Evolutionary conservation across 2,888 invertebrate genomes (phyloP).

Genomic region (Eumacrocentrus americanus): DNA sequence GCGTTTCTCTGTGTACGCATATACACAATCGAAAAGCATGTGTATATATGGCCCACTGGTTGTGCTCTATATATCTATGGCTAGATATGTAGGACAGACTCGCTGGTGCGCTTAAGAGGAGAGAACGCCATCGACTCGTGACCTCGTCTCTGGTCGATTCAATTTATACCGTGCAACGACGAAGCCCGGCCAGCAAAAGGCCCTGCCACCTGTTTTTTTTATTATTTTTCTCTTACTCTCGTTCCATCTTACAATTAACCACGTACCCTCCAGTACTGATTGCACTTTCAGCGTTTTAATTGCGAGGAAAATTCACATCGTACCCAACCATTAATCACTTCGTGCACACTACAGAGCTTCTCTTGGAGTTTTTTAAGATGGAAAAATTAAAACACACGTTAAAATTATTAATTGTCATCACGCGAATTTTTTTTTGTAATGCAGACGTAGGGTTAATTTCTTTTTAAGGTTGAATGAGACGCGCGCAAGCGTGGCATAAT

Average conservation of each 20-base stretch:
- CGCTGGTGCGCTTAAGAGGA: conserved; percentile 1
- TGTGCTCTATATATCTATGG: not conserved
- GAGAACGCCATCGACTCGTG: conserved; percentile 3
- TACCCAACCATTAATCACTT: no score
- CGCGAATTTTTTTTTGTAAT: no score
- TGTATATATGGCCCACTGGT: not conserved
- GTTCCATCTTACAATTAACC: no score
- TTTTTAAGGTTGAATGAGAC: not conserved
- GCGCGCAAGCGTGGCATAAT: not conserved
- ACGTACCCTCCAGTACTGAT: no score
- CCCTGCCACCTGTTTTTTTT: not conserved
- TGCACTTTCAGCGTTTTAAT: no score
- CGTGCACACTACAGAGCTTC: no score
- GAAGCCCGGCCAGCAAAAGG: no score
- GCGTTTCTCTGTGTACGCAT: not conserved
- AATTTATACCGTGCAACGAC: conserved; percentile 18
- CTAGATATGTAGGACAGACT: conserved; percentile 6
- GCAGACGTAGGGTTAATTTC: no score
- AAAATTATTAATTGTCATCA: no score
- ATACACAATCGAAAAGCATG: not conserved
- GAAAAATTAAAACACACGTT: no score
- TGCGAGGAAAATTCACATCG: no score
- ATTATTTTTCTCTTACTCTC: not conserved
- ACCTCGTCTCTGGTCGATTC: conserved; percentile 16
- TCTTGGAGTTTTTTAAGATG: no score